Evolutionary conservation across 64 coral and sea anemone genomes (phyloP), one percentile per base, ranked within the genome.

Genomic region (Hydrozoanthus tunicans): DNA sequence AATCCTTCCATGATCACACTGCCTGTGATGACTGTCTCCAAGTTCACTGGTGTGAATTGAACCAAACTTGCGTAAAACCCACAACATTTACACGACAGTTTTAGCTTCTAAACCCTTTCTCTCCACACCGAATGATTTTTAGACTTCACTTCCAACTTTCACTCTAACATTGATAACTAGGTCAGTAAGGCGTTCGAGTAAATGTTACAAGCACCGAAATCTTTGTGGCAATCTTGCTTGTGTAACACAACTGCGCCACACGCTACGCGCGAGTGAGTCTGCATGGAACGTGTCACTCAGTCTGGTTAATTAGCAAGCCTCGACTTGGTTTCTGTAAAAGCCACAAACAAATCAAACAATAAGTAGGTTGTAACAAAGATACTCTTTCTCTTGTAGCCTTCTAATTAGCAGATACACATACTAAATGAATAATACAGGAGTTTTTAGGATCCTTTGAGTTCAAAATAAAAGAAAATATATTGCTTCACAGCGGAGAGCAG

Each of bases 21-120:
- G 23, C 11, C 53, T 72, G 25, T 72, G 53, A 27, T 12, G 3
- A 6, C 55, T 73, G 70, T 61, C 24, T 26, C 60, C 57, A 5
- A 20, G 81, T 83, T 88, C 84, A 88, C 7, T 88, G 67, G 55
- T 59, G 67, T 88, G 84, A 17, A 73, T 73, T 23, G 56, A 88
- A 51, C 84, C 84, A 20, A 74, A 51, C 9, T 73, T 88, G 43
- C 84, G 84, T 51, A 88, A 73, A 58, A 88, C 24, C 84, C 84
- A 88, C 11, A 88, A 70, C 84, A 88, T 88, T 88, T 88, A 88
- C 9, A 73, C 9, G 55, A 23, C 5, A 23, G 12, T 6, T 62
- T 52, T 62, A 25, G 59, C 6, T 53, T 65, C 6, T 61, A 58
- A 79, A 67, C 13, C 32, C 26, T 55, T 59, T 56, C 2, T 5